Conservation (phyloP, 2,888 invertebrate species). For the Alloplasta piceator region DNA sequence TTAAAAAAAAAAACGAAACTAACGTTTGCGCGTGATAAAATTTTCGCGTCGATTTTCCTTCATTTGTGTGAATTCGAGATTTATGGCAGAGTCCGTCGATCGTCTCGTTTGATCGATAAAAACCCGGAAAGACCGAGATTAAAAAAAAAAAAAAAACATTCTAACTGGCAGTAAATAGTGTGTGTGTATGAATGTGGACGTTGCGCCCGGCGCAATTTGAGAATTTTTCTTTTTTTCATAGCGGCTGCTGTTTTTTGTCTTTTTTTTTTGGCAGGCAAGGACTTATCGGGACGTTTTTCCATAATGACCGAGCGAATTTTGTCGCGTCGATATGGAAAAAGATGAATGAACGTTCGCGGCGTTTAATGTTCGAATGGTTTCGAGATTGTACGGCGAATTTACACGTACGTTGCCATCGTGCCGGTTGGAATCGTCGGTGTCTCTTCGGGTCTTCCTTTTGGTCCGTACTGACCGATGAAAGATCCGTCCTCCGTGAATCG, state of each 20-base stretch:
- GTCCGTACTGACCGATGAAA: slow-evolving; percentile 98
- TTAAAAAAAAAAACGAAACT: slow-evolving; percentile 32
- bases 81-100: slow-evolving; percentile 54
- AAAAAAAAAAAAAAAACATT: slow-evolving; percentile 71
- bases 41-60: slow-evolving; percentile 5
- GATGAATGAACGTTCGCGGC: slow-evolving; percentile 52
- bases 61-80: not conserved
- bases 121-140: slow-evolving; percentile 76
- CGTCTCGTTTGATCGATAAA: slow-evolving; percentile 40
- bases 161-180: slow-evolving; percentile 82
- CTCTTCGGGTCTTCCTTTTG: slow-evolving; percentile 85
- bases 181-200: slow-evolving; percentile 69
- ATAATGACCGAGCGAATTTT: slow-evolving; percentile 20
- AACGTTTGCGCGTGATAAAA: slow-evolving; percentile 31
- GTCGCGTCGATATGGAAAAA: slow-evolving; percentile 6
- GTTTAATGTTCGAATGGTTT: slow-evolving; percentile 68
- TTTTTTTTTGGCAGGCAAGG: slow-evolving; percentile 72
- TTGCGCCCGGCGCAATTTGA: slow-evolving; percentile 82
- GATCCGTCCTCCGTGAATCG: slow-evolving; percentile 99
- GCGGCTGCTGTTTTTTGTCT: slow-evolving; percentile 77
- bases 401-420: slow-evolving; percentile 88
- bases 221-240: slow-evolving; percentile 60
- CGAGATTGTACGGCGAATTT: slow-evolving; percentile 76
- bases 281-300: slow-evolving; percentile 56
- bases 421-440: slow-evolving; percentile 84